Evolutionary conservation across 2,888 invertebrate species (phyloP), one percentile per base, ranked within the genome.

Genomic region (Invenusta paracnida): DNA sequence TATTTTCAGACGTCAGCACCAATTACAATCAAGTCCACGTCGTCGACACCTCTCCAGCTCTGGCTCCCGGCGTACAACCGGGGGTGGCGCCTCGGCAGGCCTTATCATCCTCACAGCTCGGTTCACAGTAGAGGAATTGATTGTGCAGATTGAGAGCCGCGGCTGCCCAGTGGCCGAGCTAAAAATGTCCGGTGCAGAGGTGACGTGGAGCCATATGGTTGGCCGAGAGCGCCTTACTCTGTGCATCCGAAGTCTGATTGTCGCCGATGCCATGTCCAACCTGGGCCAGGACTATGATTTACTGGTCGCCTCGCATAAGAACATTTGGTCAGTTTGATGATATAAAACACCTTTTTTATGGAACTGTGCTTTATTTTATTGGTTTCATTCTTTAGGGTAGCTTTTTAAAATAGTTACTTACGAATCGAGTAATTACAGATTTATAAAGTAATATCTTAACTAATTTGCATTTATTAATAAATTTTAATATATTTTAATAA

Each of bases 211-310:
- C 29, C 94, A 94, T 90, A 93, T 95, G 67, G 94, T 94, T 0
- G 93, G 93, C 25, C 95, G 96, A 90, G 93, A 94, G 0, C 94
- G 94, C 88, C 93, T 96, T 67, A 94, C 95, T 0, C 93, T 97
- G 87, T 95, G 96, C 13, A 96, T 98, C 82, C 97, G 97, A 92
- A 96, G 96, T 89, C 93, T 98, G 88, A 93, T 98, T 86, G 92
- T 98, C 85, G 97, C 96, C 0, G 98, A 98, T 92, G 97, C 97
- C 83, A 93, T 97, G 91, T 97, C 98, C 92, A 96, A 96, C 23
- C 96, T 95, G 91, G 97, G 98, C 0, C 95, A 95, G 0, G 97
- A 98, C 93, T 98, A 96, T 92, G 97, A 97, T 91, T 93, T 98
- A 84, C 93, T 98, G 5, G 94, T 97, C 23, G 97, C 97, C 30